Evolutionary conservation across 2,888 invertebrate genomes (phyloP).

Genomic region (Eucera pruinosa): DNA sequence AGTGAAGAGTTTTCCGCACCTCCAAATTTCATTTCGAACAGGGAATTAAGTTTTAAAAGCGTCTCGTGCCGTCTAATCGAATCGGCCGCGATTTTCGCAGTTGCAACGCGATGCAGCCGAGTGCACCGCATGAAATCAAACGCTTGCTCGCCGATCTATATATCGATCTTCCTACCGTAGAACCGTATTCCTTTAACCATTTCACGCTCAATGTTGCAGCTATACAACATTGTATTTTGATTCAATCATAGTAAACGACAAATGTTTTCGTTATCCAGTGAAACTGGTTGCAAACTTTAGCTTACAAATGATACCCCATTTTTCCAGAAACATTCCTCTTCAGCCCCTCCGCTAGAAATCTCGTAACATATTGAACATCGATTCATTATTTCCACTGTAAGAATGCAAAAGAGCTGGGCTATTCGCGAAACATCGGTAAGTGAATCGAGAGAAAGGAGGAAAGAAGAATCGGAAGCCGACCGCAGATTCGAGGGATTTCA

Average conservation of each 20-base stretch:
- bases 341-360: too few species aligned
- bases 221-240: too few species aligned
- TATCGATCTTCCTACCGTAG: constrained; percentile 26
- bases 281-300: too few species aligned
- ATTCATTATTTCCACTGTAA: too few species aligned
- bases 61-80: constrained; percentile 45
- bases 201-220: too few species aligned
- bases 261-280: too few species aligned
- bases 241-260: too few species aligned
- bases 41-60: constrained; percentile 50
- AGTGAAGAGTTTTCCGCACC: constrained; percentile 7
- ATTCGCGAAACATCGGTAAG: background rate
- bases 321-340: too few species aligned
- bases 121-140: constrained; percentile 46
- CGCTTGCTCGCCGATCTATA: constrained; percentile 44
- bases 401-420: too few species aligned
- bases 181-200: too few species aligned
- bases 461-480: constrained; percentile 21
- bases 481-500: constrained; percentile 51
- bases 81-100: constrained; percentile 45
- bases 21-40: constrained; percentile 44
- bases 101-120: constrained; percentile 34
- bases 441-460: constrained; percentile 6
- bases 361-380: too few species aligned
- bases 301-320: too few species aligned